Conservation (phyloP, 1,140 invertebrate genomes). For the Nebria ingens region DNA sequence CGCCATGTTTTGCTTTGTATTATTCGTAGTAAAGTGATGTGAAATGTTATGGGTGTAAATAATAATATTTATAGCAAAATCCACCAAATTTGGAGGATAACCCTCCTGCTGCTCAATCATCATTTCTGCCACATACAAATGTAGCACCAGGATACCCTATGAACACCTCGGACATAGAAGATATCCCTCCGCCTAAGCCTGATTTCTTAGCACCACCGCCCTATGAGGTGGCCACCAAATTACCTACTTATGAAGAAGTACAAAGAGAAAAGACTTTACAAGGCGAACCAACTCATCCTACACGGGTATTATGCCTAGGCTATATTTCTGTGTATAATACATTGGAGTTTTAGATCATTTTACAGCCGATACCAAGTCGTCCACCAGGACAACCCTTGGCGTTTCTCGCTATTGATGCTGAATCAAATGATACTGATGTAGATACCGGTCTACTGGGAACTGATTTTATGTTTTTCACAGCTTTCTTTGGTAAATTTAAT, state of each 20-base stretch:
- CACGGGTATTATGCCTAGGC: constrained; percentile 27
- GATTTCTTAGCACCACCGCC: constrained; percentile 78
- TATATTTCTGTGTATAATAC: background rate
- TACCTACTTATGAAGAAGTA: constrained; percentile 86
- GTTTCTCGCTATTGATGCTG: constrained; percentile 62
- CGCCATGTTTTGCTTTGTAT: background rate
- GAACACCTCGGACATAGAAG: constrained; percentile 29
- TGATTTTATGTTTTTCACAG: constrained; percentile 79
- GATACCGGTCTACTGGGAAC: constrained; percentile 72
- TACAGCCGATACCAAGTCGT: constrained; percentile 38
- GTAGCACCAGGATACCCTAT: background rate
- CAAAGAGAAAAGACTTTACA: constrained; percentile 74
- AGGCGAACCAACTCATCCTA: constrained; percentile 44
- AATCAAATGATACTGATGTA: constrained; percentile 55
- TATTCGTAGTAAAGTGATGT: background rate
- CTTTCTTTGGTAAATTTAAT: constrained; percentile 74
- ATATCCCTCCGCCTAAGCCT: constrained; percentile 64
- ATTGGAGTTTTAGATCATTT: constrained; percentile 8
- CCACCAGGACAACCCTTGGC: constrained; percentile 48
- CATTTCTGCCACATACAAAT: background rate
- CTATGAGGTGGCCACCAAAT: constrained; percentile 64
- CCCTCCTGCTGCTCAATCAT: background rate
- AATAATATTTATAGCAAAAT: background rate
- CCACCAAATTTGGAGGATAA: background rate
- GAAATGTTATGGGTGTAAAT: background rate